A percentile compares a stretch with the other conserved stretches of the same genome.
phyloP scores from a whole-genome alignment of 1,140 invertebrate genomes.

The Ooceraea biroi region DNA sequence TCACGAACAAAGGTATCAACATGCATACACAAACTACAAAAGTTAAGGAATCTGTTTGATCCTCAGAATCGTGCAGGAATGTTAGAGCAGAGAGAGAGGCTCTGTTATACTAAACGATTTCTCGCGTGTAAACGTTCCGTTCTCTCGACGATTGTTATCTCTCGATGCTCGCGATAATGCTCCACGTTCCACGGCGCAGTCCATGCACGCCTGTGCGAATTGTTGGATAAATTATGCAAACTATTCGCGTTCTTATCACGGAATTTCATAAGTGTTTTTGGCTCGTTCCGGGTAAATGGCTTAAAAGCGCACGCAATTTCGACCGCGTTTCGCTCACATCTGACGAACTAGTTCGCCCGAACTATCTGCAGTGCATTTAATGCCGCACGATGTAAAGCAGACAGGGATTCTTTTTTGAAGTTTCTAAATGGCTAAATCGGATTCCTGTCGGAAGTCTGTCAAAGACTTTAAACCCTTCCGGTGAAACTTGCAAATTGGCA shows the following conservation, averaged over 20 bases:
- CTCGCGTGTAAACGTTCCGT: constrained; percentile 11
- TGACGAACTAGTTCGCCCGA: not conserved
- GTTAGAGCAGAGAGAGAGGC: not conserved
- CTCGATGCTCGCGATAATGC: not conserved
- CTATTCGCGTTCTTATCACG: not conserved
- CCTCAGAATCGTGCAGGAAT: not conserved
- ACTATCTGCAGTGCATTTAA: not conserved
- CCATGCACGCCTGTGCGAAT: not conserved
- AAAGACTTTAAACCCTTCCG: not conserved
- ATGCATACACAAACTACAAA: not conserved
- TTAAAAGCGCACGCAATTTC: not conserved
- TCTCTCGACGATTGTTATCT: not conserved
- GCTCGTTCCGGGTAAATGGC: too few relatives aligned
- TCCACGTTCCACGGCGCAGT: not conserved
- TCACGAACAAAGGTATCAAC: not conserved
- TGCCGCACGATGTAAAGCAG: not conserved
- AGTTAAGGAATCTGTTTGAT: too few relatives aligned
- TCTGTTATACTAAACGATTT: not conserved
- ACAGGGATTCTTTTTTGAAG: not conserved
- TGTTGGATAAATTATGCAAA: not conserved
- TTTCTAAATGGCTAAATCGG: not conserved
- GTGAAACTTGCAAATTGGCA: not conserved
- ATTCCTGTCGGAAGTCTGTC: not conserved
- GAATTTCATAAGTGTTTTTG: not conserved
- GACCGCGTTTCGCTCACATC: not conserved